A percentile compares a stretch with the other conserved stretches of the same genome.
Evolutionary conservation across 1,140 invertebrate genomes (phyloP).

Genomic region (Macrocentrus cingulum): DNA sequence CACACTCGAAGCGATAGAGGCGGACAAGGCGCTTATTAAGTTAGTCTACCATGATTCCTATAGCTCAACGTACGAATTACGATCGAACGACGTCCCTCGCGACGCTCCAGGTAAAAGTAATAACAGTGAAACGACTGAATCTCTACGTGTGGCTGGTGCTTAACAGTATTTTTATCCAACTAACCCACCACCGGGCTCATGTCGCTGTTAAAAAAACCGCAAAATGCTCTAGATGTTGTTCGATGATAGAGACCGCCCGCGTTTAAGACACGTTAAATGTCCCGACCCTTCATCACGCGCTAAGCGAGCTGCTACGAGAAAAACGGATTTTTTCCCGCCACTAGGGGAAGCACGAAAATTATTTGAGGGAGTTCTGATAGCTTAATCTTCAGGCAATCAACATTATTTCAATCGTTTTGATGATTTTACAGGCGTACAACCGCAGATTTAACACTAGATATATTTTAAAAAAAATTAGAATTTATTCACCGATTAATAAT

Average conservation of each 20-base stretch:
- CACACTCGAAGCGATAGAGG: conserved; percentile 11
- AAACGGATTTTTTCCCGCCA: too few species aligned
- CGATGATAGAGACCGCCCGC: conserved; percentile 26
- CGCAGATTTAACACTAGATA: too few species aligned
- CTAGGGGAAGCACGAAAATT: too few species aligned
- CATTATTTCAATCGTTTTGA: too few species aligned
- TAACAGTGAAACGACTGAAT: conserved; percentile 48
- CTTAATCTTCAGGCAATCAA: too few species aligned
- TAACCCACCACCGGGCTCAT: background rate
- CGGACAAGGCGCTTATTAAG: conserved; percentile 48
- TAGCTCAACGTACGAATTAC: conserved; percentile 47
- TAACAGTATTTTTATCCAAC: conserved; percentile 28
- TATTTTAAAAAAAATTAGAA: too few species aligned
- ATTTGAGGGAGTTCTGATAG: too few species aligned
- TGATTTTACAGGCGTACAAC: too few species aligned
- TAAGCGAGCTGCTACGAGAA: too few species aligned
- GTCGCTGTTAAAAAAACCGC: background rate
- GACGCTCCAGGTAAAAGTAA: conserved; percentile 49
- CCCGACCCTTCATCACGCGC: too few species aligned
- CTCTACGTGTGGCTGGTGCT: conserved; percentile 45
- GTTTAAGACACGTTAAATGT: conserved; percentile 19
- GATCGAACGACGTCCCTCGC: conserved; percentile 27
- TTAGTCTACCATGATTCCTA: conserved; percentile 44
- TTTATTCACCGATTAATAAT: too few species aligned
- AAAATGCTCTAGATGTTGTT: conserved; percentile 13